These are phyloP conservation scores for Helicolenus hilgendorfi DNA, from an alignment of 2,797 vertebrate species.

Conservation along the genomic window DNA sequence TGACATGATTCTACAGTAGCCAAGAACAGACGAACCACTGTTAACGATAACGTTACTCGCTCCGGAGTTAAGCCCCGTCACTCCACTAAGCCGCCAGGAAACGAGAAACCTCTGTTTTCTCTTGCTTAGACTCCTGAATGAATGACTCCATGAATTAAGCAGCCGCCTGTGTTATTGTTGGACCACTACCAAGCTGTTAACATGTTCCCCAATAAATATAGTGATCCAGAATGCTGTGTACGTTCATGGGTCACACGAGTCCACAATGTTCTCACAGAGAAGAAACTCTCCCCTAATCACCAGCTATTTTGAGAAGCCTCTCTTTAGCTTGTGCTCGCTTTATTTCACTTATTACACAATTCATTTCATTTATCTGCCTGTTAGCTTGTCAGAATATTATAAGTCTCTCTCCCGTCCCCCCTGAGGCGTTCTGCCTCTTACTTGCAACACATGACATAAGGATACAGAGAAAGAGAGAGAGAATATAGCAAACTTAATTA, in stretches of 20 bases:
- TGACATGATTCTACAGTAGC: no score
- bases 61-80: no score
- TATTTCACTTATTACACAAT: constrained; percentile 8
- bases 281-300: neutral
- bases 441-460: neutral
- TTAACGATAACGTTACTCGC: no score
- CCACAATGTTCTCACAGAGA: neutral
- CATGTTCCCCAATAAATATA: neutral
- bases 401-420: neutral
- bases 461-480: neutral
- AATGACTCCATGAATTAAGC: neutral
- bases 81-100: no score
- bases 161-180: neutral
- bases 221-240: neutral
- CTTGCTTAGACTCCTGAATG: neutral
- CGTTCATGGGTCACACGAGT: neutral
- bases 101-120: neutral
- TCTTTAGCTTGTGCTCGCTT: neutral
- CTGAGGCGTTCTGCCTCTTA: neutral
- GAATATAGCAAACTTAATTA: constrained; percentile 1
- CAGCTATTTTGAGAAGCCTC: neutral
- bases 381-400: constrained; percentile 16
- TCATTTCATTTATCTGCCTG: neutral
- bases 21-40: no score
- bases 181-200: constrained; percentile 2